Evolutionary conservation across 2,113 vertebrate species (phyloP), one percentile per base, ranked within the genome.

Genomic region (Hippocampus zosterae): DNA sequence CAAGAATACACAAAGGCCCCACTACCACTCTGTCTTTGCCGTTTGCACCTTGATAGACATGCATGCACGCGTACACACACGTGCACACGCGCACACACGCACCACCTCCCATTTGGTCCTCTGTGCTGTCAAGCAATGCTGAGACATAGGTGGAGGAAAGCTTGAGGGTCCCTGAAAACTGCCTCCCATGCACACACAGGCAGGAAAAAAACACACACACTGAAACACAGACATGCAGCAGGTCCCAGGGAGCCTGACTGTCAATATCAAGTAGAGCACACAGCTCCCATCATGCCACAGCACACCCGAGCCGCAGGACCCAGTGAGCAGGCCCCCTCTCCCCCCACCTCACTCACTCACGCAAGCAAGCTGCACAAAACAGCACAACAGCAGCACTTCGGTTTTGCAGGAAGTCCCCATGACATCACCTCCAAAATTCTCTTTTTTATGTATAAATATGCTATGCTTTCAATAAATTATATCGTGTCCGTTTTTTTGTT

Each of bases 221-320:
- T 68, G 63, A 80, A 76, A 77, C 75, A 77, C 44, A 82, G 10
- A 80, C 86, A 86, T 67, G 65, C 78, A 27, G 82, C 75, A 70
- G 73, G 81, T 90, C 84, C 78, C 84, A 72, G 73, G 78, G 81
- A 88, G 84, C 77, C 88, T 83, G 81, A 88, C 87, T 89, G 90
- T 92, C 89, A 86, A 90, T 90, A 91, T 89, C 88, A 88, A 90
- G 79, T 78, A 85, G 79, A 86, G 84, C 72, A 74, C 89, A 84
- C 83, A 88, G 77, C 79, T 84, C 79, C 80, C 85, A 88, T 86
- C 88, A 88, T 84, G 83, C 86, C 85, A 85, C 81, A 87, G 88
- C 87, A 81, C 71, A 83, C 83, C 75, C 75, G 79, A 83, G 81
- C 81, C 70, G 62, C 85, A 78, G 71, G 79, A 87, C 79, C 60